Conservation (phyloP, 2,113 vertebrate species). For the Notarius quadriscutis region DNA sequence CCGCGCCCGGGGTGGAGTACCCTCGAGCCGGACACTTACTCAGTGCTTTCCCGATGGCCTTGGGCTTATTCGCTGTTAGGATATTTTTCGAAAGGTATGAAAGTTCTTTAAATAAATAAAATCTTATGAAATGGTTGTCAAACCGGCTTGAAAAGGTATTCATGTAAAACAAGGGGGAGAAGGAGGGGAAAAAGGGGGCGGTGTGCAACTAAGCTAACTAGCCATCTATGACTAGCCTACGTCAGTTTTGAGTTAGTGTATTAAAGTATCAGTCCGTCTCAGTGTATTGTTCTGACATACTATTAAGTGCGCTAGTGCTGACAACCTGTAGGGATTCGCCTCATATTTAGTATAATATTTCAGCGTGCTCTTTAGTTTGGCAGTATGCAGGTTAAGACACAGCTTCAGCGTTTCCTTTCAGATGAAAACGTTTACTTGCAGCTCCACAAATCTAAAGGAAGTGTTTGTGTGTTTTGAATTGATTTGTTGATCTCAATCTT, state of each 20-base stretch:
- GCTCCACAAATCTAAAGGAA: background rate
- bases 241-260: background rate
- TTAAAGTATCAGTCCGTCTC: no score
- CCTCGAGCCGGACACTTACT: constrained; percentile 83
- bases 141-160: background rate
- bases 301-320: background rate
- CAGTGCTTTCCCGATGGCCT: constrained; percentile 82
- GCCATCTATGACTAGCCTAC: background rate
- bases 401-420: background rate
- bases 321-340: background rate
- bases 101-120: background rate
- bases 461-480: background rate
- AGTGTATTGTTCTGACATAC: background rate
- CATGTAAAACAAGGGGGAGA: background rate
- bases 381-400: background rate
- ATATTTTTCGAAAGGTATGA: constrained; percentile 92
- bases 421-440: no score
- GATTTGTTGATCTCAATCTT: background rate
- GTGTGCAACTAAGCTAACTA: background rate
- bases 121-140: background rate
- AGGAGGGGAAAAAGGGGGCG: background rate
- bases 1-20: constrained; percentile 77
- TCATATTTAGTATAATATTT: background rate
- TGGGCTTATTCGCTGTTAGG: constrained; percentile 83
- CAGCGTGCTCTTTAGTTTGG: no score